These are phyloP conservation scores for Pentalonia nigronervosa DNA, from an alignment of 1,140 invertebrate species.

Conservation along the genomic window DNA sequence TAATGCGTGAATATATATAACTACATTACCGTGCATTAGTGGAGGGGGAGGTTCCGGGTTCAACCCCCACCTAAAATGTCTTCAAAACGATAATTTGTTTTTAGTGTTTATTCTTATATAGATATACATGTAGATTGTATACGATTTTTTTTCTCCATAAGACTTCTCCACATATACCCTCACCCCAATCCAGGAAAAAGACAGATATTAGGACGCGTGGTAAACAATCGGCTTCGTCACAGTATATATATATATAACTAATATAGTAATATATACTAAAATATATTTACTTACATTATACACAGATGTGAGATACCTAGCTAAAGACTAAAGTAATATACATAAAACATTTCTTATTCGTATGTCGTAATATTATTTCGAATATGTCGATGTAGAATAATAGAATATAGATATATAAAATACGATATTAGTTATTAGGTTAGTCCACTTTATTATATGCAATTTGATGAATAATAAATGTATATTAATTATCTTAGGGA, in stretches of 20 bases:
- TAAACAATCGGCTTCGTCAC: neutral
- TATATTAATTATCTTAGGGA: neutral
- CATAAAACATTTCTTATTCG: neutral
- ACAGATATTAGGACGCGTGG: neutral
- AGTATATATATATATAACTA: no score
- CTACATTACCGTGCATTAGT: neutral
- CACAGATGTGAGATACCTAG: neutral
- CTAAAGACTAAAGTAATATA: neutral
- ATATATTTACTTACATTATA: no score
- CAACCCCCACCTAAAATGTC: neutral
- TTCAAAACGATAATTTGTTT: neutral
- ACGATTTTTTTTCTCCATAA: neutral
- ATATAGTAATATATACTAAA: no score
- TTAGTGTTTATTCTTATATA: neutral
- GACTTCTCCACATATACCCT: neutral
- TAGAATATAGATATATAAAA: neutral
- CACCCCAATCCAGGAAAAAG: neutral
- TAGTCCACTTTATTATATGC: neutral
- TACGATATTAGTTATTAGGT: neutral
- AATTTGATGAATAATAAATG: neutral
- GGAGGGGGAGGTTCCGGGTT: neutral
- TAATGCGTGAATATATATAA: neutral
- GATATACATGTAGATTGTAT: neutral
- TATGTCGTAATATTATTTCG: neutral
- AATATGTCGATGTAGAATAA: neutral